These are phyloP conservation scores for Electrona antarctica DNA, from an alignment of 2,113 vertebrate species.

Conservation along the genomic window DNA sequence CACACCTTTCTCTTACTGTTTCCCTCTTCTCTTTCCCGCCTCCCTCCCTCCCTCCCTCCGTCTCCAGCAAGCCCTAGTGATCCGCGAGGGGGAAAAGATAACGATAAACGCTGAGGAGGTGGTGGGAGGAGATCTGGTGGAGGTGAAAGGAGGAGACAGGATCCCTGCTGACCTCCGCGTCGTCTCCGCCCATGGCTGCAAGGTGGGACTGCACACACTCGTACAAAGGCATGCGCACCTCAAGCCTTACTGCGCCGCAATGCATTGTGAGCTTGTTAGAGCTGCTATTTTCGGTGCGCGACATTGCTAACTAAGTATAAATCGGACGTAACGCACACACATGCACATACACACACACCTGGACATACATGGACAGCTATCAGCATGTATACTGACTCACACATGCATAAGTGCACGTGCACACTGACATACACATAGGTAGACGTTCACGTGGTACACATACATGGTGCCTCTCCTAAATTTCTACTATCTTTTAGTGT, in stretches of 20 bases:
- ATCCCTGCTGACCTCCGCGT: slow-evolving; percentile 90
- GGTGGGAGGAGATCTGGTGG: slow-evolving; percentile 89
- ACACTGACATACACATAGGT: too few species aligned
- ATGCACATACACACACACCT: background rate
- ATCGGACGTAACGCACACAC: background rate
- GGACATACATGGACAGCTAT: background rate
- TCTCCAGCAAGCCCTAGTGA: slow-evolving; percentile 89
- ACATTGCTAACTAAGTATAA: too few species aligned
- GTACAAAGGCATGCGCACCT: background rate
- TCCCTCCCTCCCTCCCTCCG: background rate
- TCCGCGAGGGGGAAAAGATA: slow-evolving; percentile 93
- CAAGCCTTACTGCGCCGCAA: background rate
- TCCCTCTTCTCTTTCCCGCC: background rate
- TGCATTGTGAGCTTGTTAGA: background rate
- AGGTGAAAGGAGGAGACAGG: slow-evolving; percentile 91
- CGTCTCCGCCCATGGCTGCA: slow-evolving; percentile 91
- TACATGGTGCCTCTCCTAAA: too few species aligned
- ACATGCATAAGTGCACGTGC: too few species aligned
- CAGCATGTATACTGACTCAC: too few species aligned
- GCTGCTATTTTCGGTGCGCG: too few species aligned
- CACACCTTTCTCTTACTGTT: background rate
- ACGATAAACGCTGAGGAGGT: slow-evolving; percentile 92
- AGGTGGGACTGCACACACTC: slow-evolving; percentile 70
- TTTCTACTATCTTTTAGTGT: too few species aligned
- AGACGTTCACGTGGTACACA: too few species aligned